Percentiles rank a stretch among this genome's conserved stretches.
Evolutionary conservation across 2,888 invertebrate species (phyloP).

Genomic region (Aspidiotus rigidus): DNA sequence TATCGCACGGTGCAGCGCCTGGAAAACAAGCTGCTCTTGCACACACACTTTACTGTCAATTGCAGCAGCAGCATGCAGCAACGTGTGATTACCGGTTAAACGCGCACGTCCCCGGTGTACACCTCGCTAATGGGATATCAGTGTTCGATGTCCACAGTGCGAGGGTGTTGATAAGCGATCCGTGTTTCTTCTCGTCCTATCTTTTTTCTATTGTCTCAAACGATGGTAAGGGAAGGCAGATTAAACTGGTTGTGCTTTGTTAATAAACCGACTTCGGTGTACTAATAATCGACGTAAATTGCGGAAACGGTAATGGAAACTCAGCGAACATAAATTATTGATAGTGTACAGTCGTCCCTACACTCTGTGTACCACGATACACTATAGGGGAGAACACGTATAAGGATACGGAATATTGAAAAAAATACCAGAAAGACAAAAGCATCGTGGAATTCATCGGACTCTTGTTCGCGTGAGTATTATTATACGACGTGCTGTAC

Average conservation of each 20-base stretch:
- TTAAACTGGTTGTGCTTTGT: constrained; percentile 33
- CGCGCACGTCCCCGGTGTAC: constrained; percentile 25
- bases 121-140: constrained; percentile 34
- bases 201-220: constrained; percentile 31
- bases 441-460: constrained; percentile 19
- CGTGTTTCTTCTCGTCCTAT: constrained; percentile 30
- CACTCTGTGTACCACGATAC: too few relatives aligned
- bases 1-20: constrained; percentile 1
- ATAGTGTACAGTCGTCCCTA: not conserved
- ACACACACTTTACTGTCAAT: too few relatives aligned
- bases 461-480: constrained; percentile 30
- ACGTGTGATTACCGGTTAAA: constrained; percentile 29
- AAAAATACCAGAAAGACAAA: constrained; percentile 2
- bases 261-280: constrained; percentile 31
- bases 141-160: constrained; percentile 31
- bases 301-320: constrained; percentile 33
- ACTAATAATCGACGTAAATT: constrained; percentile 32
- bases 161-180: constrained; percentile 34
- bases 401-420: too few relatives aligned
- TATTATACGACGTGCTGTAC: too few relatives aligned
- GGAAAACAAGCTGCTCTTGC: too few relatives aligned
- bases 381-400: too few relatives aligned
- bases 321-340: constrained; percentile 28
- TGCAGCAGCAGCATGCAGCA: too few relatives aligned
- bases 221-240: constrained; percentile 15